phyloP scores from a whole-genome alignment of 2,888 invertebrate species.

The Diloba caeruleocephala region DNA sequence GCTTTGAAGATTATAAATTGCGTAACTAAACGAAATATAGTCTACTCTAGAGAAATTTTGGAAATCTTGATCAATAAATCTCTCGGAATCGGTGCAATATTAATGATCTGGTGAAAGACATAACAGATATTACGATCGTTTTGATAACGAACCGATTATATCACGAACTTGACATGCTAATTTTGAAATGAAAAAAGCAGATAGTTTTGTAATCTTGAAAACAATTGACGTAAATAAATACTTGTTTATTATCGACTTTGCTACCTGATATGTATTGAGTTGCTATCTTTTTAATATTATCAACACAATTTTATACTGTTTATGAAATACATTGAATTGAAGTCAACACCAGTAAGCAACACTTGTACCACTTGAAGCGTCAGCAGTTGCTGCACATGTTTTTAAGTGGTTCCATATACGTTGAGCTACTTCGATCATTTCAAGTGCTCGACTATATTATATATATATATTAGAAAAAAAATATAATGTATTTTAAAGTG shows the following conservation, averaged over 20 bases:
- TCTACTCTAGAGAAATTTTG: constrained; percentile 23
- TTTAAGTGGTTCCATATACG: constrained; percentile 30
- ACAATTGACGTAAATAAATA: constrained; percentile 18
- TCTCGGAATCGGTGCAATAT: constrained; percentile 12
- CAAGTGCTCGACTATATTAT: constrained; percentile 12
- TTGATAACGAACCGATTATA: constrained; percentile 22
- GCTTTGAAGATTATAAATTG: constrained; percentile 12
- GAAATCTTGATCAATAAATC: constrained; percentile 42
- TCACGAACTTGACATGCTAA: constrained; percentile 33
- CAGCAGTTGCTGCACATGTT: constrained; percentile 36
- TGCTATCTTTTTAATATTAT: no score
- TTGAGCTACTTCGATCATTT: constrained; percentile 14
- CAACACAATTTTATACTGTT: no score
- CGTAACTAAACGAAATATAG: constrained; percentile 12
- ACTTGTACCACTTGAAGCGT: no score
- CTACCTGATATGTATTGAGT: no score
- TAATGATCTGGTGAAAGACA: constrained; percentile 17
- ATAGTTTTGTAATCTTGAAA: constrained; percentile 12
- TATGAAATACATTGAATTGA: no score
- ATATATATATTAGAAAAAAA: constrained; percentile 10
- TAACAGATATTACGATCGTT: constrained; percentile 11
- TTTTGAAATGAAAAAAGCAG: constrained; percentile 38
- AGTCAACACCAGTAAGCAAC: no score
- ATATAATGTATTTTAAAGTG: background rate
- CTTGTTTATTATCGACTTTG: no score